Base-by-base conservation (phyloP, 1,140 invertebrate genomes). In the Lanistes nyassanus region DNA sequence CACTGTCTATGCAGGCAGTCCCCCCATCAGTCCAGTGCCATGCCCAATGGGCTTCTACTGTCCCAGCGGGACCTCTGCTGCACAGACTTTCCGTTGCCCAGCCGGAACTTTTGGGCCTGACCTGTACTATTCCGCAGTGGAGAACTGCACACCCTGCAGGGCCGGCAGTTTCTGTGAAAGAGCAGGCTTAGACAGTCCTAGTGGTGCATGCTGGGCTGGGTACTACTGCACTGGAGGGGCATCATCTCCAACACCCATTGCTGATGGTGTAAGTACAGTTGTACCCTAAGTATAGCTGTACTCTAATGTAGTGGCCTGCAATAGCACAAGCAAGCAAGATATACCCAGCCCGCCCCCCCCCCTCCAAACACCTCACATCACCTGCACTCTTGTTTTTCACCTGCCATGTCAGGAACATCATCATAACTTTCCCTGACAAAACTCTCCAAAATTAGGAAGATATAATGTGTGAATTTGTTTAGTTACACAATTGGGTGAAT, bases 41-140 rank as follows among this genome's bases (percentile, higher is more conserved):
- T 88, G 87, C 77, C 86, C 86, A 34, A 71, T 64, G 7, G 87
- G 87, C 13, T 80, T 86, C 65, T 88, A 87, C 79, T 88, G 87
- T 71, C 82, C 81, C 23, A 68, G 69, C 23, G 81, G 79, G 13
- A 86, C 85, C 4, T 79, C 75, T 19, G 74, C 83, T 2, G 79
- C 76, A n/a, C 70, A 81, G 37, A 78, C 82, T 9, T 77, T 75
- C 76, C 86, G 85, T 16, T 88, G 87, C 66, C 85, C 85, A 1
- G 69, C 79, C 2, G 86, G 86, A 51, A 86, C 85, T 5, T 88
- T 79, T 69, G 84, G 82, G 39, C 81, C 85, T 26, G 77, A 80
- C 26, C 55, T 80, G 42, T 83, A 84, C 66, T 84, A 84, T 66
- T 68, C 42, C 6, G 51, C 60, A 13, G 60, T 77, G 6, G 79